Evolutionary conservation across 2,113 vertebrate genomes (phyloP).

Genomic region (Agelaius tricolor): DNA sequence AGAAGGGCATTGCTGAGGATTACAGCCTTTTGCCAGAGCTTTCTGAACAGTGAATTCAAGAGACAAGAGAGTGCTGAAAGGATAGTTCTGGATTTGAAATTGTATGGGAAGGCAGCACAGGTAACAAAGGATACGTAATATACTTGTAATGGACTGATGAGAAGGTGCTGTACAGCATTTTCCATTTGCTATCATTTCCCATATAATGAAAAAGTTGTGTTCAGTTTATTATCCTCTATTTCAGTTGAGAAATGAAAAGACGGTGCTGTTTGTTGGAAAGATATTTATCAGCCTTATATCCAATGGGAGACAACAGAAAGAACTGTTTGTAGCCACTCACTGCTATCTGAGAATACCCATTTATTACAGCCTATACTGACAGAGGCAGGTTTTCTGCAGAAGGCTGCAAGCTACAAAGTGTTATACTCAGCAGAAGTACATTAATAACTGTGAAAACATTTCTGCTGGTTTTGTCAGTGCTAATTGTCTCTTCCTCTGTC

Average conservation of each 20-base stretch:
- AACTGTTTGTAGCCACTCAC: background rate
- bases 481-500: background rate
- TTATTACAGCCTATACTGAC: background rate
- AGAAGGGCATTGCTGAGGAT: background rate
- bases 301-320: background rate
- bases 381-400: background rate
- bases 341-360: background rate
- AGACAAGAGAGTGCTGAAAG: background rate
- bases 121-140: background rate
- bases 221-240: background rate
- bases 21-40: background rate
- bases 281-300: background rate
- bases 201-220: background rate
- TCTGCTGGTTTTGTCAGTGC: background rate
- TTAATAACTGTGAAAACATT: background rate
- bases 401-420: background rate
- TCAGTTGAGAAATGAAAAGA: background rate
- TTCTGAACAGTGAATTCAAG: background rate
- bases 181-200: background rate
- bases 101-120: background rate
- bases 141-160: background rate
- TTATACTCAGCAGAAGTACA: background rate
- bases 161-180: background rate
- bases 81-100: background rate
- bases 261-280: fast-evolving